These are phyloP conservation scores for Varroa destructor DNA, from an alignment of 1,140 invertebrate genomes.

Conservation along the genomic window DNA sequence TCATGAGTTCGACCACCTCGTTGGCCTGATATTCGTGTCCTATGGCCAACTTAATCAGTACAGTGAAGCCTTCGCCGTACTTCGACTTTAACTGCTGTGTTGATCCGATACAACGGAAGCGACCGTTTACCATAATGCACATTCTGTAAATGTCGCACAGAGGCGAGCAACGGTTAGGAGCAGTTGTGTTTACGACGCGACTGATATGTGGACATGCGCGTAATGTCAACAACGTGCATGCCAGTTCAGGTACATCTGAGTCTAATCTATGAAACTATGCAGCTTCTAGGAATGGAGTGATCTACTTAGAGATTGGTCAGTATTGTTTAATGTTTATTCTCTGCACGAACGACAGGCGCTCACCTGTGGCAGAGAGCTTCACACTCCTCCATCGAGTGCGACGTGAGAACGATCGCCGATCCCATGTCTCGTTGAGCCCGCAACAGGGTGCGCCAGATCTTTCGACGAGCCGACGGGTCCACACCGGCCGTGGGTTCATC, in stretches of 20 bases:
- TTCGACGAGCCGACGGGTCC: conserved; percentile 42
- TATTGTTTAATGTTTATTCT: too few species aligned
- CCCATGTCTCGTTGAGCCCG: conserved; percentile 35
- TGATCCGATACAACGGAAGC: conserved; percentile 56
- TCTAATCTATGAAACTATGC: too few species aligned
- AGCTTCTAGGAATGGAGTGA: too few species aligned
- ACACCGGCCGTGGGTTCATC: conserved; percentile 44
- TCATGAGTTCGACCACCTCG: conserved; percentile 3
- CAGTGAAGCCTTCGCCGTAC: conserved; percentile 60
- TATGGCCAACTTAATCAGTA: conserved; percentile 43
- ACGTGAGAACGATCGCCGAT: conserved; percentile 49
- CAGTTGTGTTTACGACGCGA: too few species aligned
- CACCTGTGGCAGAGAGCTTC: conserved; percentile 61
- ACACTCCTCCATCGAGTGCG: conserved; percentile 68
- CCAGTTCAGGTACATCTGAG: too few species aligned
- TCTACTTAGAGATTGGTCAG: too few species aligned
- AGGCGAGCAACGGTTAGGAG: too few species aligned
- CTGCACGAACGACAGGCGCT: not conserved
- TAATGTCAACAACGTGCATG: too few species aligned
- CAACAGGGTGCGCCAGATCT: conserved; percentile 39
- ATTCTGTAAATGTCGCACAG: conserved; percentile 42
- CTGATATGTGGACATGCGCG: too few species aligned
- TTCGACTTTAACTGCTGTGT: conserved; percentile 56
- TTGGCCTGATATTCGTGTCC: not conserved
- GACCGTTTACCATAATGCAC: conserved; percentile 75